phyloP scores from a whole-genome alignment of 2,113 vertebrate genomes.

The Lepus timidus region DNA sequence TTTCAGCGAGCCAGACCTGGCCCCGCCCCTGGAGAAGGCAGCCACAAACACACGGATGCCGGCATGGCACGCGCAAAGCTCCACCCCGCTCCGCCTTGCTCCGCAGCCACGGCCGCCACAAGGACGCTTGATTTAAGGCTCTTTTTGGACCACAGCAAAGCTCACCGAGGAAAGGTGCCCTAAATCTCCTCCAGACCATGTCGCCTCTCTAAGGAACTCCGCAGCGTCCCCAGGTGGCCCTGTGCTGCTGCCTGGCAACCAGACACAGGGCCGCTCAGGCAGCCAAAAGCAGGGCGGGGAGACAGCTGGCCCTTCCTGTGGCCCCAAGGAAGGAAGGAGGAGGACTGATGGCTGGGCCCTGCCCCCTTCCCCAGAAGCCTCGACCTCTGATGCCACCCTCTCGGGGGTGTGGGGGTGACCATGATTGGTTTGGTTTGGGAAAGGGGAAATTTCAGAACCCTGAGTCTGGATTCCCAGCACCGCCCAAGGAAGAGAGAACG shows the following conservation, averaged over 20 bases:
- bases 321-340: background rate
- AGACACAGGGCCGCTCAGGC: background rate
- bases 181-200: background rate
- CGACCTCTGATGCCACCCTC: conserved; percentile 58
- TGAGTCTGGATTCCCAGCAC: conserved; percentile 79
- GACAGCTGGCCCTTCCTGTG: background rate
- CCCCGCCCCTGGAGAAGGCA: conserved; percentile 31
- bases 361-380: conserved; percentile 41
- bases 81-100: conserved; percentile 14
- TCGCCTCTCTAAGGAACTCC: background rate
- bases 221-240: background rate
- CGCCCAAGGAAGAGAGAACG: conserved; percentile 44
- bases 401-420: conserved; percentile 41
- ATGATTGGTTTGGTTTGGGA: conserved; percentile 72
- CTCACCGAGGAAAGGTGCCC: conserved; percentile 55
- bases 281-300: background rate
- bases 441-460: conserved; percentile 66
- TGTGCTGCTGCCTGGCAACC: background rate
- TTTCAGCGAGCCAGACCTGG: conserved; percentile 63
- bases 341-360: conserved; percentile 61
- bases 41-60: conserved; percentile 71
- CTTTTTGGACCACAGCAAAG: conserved; percentile 70
- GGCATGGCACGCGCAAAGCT: conserved; percentile 59
- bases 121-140: conserved; percentile 76
- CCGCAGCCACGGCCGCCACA: conserved; percentile 43